These are phyloP conservation scores for Calliphora vicina DNA, from an alignment of 1,140 invertebrate genomes.

Conservation along the genomic window DNA sequence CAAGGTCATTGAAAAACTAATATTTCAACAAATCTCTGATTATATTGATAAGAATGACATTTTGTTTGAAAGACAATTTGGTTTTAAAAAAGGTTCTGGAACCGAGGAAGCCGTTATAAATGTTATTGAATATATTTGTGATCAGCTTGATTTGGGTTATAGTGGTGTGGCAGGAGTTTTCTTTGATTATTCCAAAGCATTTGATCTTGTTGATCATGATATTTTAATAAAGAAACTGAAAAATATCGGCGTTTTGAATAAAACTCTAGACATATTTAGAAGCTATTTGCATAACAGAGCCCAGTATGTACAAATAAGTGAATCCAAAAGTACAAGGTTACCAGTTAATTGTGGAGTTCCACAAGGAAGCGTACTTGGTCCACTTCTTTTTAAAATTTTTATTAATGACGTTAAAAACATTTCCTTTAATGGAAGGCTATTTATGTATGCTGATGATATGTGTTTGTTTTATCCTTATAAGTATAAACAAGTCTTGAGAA, in stretches of 20 bases:
- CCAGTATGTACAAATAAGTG: not conserved
- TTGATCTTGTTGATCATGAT: not conserved
- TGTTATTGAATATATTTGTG: not conserved
- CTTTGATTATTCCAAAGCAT: not conserved
- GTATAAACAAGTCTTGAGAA: no score
- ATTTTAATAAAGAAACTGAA: not conserved
- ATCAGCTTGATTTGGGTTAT: not conserved
- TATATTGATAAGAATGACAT: not conserved
- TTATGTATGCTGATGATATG: no score
- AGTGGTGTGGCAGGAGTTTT: not conserved
- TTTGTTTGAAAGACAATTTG: not conserved
- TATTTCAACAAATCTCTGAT: not conserved
- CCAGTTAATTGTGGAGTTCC: not conserved
- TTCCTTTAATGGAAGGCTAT: no score
- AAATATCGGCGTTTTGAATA: not conserved
- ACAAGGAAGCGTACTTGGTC: not conserved
- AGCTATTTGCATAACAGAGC: not conserved
- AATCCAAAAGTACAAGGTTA: not conserved
- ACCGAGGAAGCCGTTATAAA: slow-evolving; percentile 8
- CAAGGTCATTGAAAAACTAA: not conserved
- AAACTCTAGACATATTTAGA: not conserved
- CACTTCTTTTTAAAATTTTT: no score
- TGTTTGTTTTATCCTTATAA: no score
- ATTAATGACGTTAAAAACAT: no score
- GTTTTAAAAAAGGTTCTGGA: not conserved